Evolutionary conservation across 2,888 invertebrate species (phyloP).

Genomic region (Eristalis arbustorum): DNA sequence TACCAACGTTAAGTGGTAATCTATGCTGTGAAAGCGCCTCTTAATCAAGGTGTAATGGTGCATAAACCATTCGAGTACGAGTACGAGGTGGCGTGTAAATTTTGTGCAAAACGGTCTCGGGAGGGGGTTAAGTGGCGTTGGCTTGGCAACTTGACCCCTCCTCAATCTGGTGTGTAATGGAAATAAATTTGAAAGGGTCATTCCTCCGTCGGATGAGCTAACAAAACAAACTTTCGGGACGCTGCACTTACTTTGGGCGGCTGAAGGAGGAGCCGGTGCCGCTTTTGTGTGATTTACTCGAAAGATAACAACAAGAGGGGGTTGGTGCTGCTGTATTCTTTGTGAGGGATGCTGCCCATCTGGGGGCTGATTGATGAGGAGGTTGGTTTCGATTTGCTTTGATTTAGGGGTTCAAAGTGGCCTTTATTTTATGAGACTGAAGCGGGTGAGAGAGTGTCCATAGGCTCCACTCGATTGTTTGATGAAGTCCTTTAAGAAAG

Average conservation of each 20-base stretch:
- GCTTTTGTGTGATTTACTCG: background rate
- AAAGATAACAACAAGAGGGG: background rate
- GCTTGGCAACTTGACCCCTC: background rate
- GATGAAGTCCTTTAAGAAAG: no score
- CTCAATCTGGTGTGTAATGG: background rate
- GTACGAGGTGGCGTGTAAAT: background rate
- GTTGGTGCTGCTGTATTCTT: background rate
- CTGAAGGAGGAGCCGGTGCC: background rate
- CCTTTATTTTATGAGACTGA: background rate
- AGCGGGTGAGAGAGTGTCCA: no score
- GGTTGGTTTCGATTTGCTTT: background rate
- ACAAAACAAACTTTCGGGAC: background rate
- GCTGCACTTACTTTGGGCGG: background rate
- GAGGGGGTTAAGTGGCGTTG: background rate
- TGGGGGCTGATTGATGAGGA: background rate
- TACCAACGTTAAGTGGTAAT: slow-evolving; percentile 6
- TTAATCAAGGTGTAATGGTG: slow-evolving; percentile 24
- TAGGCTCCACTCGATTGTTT: no score
- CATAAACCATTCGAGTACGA: background rate
- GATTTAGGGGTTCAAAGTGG: background rate
- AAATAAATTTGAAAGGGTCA: background rate
- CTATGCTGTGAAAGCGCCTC: slow-evolving; percentile 5
- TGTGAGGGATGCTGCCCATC: background rate
- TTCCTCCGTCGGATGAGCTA: background rate
- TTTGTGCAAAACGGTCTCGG: background rate